These are phyloP conservation scores for Catamblyrhynchus diadema DNA, from an alignment of 2,797 vertebrate species.

Conservation along the genomic window DNA sequence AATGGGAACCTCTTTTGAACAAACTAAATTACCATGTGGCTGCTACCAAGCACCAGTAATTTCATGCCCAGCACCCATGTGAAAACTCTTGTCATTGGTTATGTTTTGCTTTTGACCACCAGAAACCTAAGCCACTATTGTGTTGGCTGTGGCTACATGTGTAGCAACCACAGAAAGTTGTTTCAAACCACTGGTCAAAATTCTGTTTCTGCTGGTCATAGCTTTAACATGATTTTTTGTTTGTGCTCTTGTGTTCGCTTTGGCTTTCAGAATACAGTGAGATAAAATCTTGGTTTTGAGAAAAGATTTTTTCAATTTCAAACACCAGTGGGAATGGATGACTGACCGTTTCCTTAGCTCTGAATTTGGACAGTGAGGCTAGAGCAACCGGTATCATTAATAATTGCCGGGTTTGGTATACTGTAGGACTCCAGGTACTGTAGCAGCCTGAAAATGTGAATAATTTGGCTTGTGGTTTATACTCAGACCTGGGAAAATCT, in stretches of 20 bases:
- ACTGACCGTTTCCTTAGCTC: background rate
- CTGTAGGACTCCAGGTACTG: background rate
- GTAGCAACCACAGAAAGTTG: constrained; percentile 18
- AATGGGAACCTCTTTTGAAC: background rate
- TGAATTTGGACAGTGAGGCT: background rate
- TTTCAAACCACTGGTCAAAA: constrained; percentile 29
- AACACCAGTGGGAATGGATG: background rate
- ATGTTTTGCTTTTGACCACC: constrained; percentile 27
- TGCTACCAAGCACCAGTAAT: background rate
- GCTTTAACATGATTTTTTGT: background rate
- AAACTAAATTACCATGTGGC: background rate
- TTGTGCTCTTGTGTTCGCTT: background rate
- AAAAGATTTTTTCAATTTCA: background rate
- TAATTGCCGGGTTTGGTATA: background rate
- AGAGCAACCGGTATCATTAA: background rate
- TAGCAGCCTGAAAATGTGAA: constrained; percentile 9
- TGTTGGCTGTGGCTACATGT: constrained; percentile 27
- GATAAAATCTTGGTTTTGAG: background rate
- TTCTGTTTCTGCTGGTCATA: background rate
- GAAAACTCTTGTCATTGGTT: background rate
- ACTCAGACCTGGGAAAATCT: constrained; percentile 15
- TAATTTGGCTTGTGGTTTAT: background rate
- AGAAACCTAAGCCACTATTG: constrained; percentile 2
- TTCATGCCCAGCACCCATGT: background rate
- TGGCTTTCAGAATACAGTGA: background rate